Percentiles rank a stretch among this genome's conserved stretches.
Conservation (phyloP, 2,797 vertebrate genomes). For the Cynopterus sphinx region DNA sequence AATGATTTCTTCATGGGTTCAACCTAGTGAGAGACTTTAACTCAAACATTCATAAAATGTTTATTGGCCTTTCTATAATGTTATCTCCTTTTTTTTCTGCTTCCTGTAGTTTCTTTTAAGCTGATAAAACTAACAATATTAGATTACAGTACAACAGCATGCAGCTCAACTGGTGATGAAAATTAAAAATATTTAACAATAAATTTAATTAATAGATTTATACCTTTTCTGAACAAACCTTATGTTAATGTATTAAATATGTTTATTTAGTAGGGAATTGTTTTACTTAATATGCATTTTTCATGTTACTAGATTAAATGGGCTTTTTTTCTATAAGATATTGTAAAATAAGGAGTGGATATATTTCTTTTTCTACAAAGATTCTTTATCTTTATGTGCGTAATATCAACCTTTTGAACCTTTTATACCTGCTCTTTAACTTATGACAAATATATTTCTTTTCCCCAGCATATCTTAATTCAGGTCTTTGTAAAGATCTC, state of each 20-base stretch:
- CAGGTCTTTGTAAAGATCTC: neutral
- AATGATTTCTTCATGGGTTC: neutral
- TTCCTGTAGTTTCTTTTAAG: conserved; percentile 25
- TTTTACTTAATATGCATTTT: neutral
- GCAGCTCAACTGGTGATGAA: neutral
- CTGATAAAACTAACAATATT: conserved; percentile 9
- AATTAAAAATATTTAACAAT: conserved; percentile 52
- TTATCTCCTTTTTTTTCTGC: neutral
- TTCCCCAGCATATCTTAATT: neutral
- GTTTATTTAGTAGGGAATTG: neutral
- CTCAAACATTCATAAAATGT: neutral
- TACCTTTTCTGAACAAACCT: conserved; percentile 14
- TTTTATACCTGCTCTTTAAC: neutral
- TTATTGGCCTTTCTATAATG: neutral
- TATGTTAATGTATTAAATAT: neutral
- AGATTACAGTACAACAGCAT: neutral
- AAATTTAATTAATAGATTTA: neutral
- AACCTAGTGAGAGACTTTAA: neutral
- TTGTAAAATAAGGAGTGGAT: conserved; percentile 4
- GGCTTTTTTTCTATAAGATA: neutral
- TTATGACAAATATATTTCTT: neutral
- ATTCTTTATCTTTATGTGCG: neutral
- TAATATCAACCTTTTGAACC: neutral
- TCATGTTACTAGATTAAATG: neutral
- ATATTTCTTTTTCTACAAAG: neutral